Percentiles rank a stretch among this genome's conserved stretches.
Conservation (phyloP, 2,888 invertebrate species). For the Plagodis dolabraria region DNA sequence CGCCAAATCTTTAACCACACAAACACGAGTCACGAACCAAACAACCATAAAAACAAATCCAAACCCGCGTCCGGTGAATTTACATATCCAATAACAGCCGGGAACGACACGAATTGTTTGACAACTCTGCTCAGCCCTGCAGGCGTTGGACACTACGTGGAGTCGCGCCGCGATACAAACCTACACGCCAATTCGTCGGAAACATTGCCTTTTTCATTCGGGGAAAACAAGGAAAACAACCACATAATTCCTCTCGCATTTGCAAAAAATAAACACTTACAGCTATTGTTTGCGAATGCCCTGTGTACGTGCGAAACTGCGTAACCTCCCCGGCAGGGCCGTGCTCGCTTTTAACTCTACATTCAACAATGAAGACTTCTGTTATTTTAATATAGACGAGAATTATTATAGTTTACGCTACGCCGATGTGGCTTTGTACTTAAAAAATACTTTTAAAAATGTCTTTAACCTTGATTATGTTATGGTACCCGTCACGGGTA, state of each 20-base stretch:
- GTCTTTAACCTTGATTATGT: not conserved
- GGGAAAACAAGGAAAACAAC: constrained; percentile 25
- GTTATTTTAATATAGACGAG: constrained; percentile 11
- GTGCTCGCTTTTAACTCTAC: constrained; percentile 11
- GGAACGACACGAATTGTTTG: constrained; percentile 37
- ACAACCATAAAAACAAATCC: constrained; percentile 27
- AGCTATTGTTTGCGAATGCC: constrained; percentile 28
- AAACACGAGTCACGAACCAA: constrained; percentile 11
- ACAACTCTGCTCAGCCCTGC: constrained; percentile 32
- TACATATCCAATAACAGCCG: constrained; percentile 35
- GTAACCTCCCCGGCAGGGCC: constrained; percentile 21
- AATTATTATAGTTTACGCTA: no score
- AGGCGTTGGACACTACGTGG: constrained; percentile 29
- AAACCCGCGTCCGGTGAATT: constrained; percentile 26
- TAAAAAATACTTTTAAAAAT: no score
- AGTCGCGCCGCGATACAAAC: constrained; percentile 26
- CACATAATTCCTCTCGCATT: constrained; percentile 28
- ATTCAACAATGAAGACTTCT: constrained; percentile 17
- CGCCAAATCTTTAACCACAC: constrained; percentile 2
- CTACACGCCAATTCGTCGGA: constrained; percentile 33
- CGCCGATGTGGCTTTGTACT: not conserved
- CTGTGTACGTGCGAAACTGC: constrained; percentile 25
- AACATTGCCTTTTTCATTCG: constrained; percentile 29
- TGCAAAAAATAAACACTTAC: constrained; percentile 27
- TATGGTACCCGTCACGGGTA: no score